These are phyloP conservation scores for Chloroclysta siterata DNA, from an alignment of 2,888 invertebrate species.

Conservation along the genomic window DNA sequence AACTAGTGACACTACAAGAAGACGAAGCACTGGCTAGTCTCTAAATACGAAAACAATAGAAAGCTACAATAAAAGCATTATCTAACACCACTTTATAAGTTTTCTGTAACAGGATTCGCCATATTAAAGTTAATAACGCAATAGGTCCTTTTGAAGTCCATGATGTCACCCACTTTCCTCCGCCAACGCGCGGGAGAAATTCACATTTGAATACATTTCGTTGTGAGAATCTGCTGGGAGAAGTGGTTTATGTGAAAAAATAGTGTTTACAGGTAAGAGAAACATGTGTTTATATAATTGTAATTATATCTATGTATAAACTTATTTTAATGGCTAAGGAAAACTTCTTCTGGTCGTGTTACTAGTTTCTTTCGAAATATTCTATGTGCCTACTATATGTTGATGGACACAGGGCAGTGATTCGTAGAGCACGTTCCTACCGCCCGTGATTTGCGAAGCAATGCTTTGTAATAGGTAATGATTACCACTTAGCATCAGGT, in stretches of 20 bases:
- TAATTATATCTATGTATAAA: background rate
- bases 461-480: too few species aligned
- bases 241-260: conserved; percentile 24
- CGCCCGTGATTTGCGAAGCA: too few species aligned
- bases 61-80: conserved; percentile 14
- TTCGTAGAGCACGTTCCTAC: too few species aligned
- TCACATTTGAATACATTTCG: conserved; percentile 45
- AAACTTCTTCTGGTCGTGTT: too few species aligned
- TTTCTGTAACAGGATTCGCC: conserved; percentile 47
- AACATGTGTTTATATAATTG: background rate
- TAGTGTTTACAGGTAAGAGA: conserved; percentile 6
- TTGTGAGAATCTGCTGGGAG: conserved; percentile 26
- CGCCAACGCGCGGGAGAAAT: conserved; percentile 46
- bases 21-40: too few species aligned
- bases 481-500: too few species aligned
- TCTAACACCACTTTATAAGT: conserved; percentile 11
- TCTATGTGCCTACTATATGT: too few species aligned
- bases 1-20: too few species aligned
- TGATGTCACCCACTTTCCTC: conserved; percentile 60
- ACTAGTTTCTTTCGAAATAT: too few species aligned
- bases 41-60: background rate
- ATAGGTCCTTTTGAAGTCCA: conserved; percentile 43
- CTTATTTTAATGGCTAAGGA: background rate
- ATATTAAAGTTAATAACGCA: conserved; percentile 39
- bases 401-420: too few species aligned